Base-by-base conservation (phyloP, 1,140 invertebrate genomes). In the Druon quercuslanigerum region DNA sequence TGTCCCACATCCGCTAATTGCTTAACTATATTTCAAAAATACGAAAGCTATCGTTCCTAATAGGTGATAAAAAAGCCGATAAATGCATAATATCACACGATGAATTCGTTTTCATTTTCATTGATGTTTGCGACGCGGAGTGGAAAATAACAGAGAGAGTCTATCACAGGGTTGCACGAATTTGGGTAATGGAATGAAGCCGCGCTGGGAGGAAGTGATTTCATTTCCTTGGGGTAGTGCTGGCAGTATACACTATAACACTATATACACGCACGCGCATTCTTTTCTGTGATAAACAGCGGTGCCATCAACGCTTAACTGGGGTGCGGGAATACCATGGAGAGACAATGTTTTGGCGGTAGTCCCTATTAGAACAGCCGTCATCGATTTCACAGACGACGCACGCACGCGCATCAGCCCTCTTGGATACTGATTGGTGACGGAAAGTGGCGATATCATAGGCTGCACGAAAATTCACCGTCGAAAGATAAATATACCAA, bases 271-370 rank as follows among this genome's bases (percentile, higher is more conserved):
- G 25, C 60, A 66, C 60, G 60, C 60, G 60, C 60, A 46, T 66
- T 66, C 60, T 66, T 66, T 66, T 66, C 33, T 16, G 33, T 66
- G 33, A 66, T 66, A 66, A 66, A 66, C 14, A 66, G 60, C 60
- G 60, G 60, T 66, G 84, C 91, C 91, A 79, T 93, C 92, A 79
- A 80, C 80, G 82, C 79, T 84, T 84, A 84, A 84, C 82, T 80
- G 74, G 70, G 78, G 82, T 78, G 78, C 82, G 80, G 82, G 79
- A 75, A 51, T 75, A 54, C 40, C 51, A 33, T 16, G 50, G 66
- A n/a, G 51, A 51, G 51, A 51, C 16, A 82, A 83, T 86, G 85
- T 85, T 86, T 85, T 86, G 83, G 82, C 83, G 83, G 81, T 79
- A 82, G 80, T 83, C 84, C 80, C 82, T 77, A 83, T 84, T 86